Evolutionary conservation across 2,888 invertebrate species (phyloP).

Genomic region (Sphecodes monilicornis): DNA sequence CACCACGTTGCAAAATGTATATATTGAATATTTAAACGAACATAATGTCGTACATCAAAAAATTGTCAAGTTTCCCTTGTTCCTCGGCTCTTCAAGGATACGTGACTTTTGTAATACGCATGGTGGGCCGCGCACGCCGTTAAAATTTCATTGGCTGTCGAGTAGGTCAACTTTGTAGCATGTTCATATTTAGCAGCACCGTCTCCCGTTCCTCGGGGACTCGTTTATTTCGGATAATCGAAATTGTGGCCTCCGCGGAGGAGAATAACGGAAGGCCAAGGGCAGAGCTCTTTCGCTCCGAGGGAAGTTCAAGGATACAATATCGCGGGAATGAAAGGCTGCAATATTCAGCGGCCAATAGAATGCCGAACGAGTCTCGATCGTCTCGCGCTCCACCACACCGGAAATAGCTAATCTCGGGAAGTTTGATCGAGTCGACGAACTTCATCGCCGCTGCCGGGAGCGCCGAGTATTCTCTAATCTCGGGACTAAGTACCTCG

Average conservation of each 20-base stretch:
- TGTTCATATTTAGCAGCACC: background rate
- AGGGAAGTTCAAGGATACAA: background rate
- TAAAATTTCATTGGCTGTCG: background rate
- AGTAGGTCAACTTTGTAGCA: background rate
- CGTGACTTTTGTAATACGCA: background rate
- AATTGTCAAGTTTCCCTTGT: background rate
- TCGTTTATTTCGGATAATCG: background rate
- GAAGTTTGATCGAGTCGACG: slow-evolving; percentile 5
- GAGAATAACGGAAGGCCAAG: slow-evolving; percentile 4
- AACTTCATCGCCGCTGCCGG: background rate
- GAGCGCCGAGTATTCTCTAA: background rate
- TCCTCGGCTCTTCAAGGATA: background rate
- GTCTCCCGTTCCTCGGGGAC: background rate
- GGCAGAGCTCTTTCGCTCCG: background rate
- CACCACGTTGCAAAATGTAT: too few relatives aligned
- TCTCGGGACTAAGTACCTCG: background rate
- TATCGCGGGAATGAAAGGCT: background rate
- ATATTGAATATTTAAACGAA: too few relatives aligned
- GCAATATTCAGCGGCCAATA: background rate
- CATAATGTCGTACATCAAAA: too few relatives aligned
- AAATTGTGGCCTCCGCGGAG: background rate
- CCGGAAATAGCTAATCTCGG: background rate
- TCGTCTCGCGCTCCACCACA: background rate
- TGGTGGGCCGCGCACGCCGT: background rate
- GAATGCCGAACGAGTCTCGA: background rate